Conservation (phyloP, 2,888 invertebrate genomes). For the Drosophila borborema region DNA sequence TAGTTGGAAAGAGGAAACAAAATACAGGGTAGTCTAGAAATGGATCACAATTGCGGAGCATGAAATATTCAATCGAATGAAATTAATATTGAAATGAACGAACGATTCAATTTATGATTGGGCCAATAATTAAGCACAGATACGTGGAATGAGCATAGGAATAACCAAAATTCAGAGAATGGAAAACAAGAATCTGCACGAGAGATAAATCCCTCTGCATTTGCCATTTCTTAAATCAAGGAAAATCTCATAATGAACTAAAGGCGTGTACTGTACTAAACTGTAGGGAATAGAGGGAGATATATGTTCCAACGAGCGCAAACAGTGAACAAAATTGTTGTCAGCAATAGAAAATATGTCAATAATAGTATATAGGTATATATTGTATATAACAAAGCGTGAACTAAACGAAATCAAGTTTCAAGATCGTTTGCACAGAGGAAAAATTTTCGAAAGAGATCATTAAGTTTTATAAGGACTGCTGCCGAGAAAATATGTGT, state of each 20-base stretch:
- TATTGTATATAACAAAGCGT: background rate
- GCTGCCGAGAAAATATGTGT: background rate
- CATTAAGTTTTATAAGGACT: background rate
- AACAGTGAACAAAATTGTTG: slow-evolving; percentile 1
- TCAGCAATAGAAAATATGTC: slow-evolving; percentile 15
- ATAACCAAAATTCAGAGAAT: background rate
- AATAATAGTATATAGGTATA: slow-evolving; percentile 3
- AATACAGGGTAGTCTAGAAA: background rate
- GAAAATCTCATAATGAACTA: background rate
- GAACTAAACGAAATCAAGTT: background rate
- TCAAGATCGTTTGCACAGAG: background rate
- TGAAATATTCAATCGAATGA: background rate
- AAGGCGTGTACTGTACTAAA: background rate
- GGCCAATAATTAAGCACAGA: too few relatives aligned
- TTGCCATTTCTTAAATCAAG: background rate
- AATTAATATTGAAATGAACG: background rate
- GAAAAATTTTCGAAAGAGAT: background rate
- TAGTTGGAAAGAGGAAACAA: background rate
- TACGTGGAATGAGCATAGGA: background rate
- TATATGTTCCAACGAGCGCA: background rate
- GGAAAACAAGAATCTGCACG: background rate
- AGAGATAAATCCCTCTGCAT: background rate
- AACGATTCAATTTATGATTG: background rate
- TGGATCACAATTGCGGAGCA: background rate
- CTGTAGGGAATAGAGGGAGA: background rate